Conservation (phyloP, 2,797 vertebrate species). For the Malacoctenus gilli region DNA sequence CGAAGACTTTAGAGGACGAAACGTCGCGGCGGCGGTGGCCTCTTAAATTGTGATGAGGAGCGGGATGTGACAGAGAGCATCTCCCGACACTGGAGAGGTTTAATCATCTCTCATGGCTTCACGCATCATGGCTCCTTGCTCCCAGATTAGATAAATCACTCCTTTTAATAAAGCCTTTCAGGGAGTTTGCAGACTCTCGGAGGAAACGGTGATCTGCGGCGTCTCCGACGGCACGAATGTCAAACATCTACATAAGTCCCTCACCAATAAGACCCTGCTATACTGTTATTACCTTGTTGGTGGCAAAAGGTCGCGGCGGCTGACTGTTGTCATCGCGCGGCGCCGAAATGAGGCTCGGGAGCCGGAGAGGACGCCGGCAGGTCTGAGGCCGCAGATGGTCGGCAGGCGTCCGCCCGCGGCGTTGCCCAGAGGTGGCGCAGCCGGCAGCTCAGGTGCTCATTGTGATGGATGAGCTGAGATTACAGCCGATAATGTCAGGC, state of each 20-base stretch:
- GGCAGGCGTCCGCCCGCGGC: constrained; percentile 10
- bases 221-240: constrained; percentile 39
- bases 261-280: constrained; percentile 25
- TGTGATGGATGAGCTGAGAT: constrained; percentile 16
- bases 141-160: constrained; percentile 62
- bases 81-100: constrained; percentile 48
- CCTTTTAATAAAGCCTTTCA: constrained; percentile 56
- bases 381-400: constrained; percentile 14
- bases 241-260: constrained; percentile 55
- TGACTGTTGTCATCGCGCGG: constrained; percentile 15
- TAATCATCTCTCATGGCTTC: constrained; percentile 64
- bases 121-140: constrained; percentile 46
- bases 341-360: constrained; percentile 14
- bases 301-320: constrained; percentile 46
- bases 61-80: constrained; percentile 55
- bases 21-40: constrained; percentile 23
- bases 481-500: constrained; percentile 7
- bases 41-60: constrained; percentile 58
- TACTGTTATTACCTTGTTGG: constrained; percentile 40
- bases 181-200: constrained; percentile 49
- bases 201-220: constrained; percentile 42
- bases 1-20: constrained; percentile 42
- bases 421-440: constrained; percentile 11
- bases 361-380: background rate
- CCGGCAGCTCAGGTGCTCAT: background rate